A percentile compares a stretch with the other conserved stretches of the same genome.
Conservation (phyloP, 1,140 invertebrate species). For the Oscheius sp. region DNA sequence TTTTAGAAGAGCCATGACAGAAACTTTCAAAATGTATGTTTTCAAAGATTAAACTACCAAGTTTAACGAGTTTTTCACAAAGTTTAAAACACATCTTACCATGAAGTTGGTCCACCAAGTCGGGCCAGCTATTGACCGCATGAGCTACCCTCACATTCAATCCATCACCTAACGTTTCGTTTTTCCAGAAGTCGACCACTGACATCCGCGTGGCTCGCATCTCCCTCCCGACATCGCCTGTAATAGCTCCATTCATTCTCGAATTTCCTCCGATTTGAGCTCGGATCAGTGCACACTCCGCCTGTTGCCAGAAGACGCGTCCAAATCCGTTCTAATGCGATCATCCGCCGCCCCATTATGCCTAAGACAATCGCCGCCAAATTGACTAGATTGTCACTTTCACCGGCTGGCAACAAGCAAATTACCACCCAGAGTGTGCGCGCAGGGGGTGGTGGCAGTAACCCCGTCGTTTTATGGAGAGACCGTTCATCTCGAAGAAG, state of each 20-base stretch:
- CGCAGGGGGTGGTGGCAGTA: too few species aligned
- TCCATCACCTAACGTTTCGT: slow-evolving; percentile 34
- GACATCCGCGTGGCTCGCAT: slow-evolving; percentile 38
- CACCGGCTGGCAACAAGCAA: background rate
- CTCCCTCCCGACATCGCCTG: slow-evolving; percentile 18
- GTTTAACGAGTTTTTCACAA: too few species aligned
- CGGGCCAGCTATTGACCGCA: slow-evolving; percentile 35
- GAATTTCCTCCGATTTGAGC: background rate
- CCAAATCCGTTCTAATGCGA: background rate
- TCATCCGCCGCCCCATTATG: background rate
- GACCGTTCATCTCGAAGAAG: background rate
- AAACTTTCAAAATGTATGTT: too few species aligned
- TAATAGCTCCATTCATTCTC: background rate
- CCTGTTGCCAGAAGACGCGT: slow-evolving; percentile 3
- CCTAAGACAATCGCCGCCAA: background rate
- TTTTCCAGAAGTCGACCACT: slow-evolving; percentile 38
- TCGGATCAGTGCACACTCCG: background rate
- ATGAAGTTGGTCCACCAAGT: slow-evolving; percentile 38
- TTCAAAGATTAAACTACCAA: too few species aligned
- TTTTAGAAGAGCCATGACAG: too few species aligned
- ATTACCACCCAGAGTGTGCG: background rate
- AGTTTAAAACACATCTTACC: slow-evolving; percentile 21
- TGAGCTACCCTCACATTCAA: slow-evolving; percentile 33
- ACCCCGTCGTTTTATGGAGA: too few species aligned
- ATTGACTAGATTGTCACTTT: slow-evolving; percentile 5